Percentiles rank a stretch among this genome's conserved stretches.
Conservation (phyloP, 2,888 invertebrate genomes). For the Ochropleura plecta region DNA sequence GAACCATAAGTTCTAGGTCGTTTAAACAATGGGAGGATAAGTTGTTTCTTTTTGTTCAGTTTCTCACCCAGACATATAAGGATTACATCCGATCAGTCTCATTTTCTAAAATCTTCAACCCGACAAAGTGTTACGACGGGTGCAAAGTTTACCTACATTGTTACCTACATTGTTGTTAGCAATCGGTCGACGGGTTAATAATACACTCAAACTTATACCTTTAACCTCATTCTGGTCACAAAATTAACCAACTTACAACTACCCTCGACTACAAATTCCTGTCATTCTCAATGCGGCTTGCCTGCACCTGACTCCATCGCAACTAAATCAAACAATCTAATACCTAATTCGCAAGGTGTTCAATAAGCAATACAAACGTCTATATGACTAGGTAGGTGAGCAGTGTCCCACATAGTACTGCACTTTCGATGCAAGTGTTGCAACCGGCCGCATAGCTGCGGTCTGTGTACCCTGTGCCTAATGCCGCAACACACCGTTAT, state of each 20-base stretch:
- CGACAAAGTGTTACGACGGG: no score
- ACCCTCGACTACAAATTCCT: constrained; percentile 10
- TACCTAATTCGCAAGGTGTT: constrained; percentile 45
- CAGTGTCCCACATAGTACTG: constrained; percentile 70
- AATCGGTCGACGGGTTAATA: no score
- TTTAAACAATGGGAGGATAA: neutral
- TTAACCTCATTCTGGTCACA: no score
- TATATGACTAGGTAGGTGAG: constrained; percentile 21
- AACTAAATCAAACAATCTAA: constrained; percentile 50
- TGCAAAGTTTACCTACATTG: no score
- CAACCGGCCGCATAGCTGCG: constrained; percentile 70
- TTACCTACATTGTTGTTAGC: no score
- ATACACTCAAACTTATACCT: neutral
- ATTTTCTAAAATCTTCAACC: neutral
- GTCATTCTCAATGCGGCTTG: constrained; percentile 4
- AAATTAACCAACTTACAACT: neutral
- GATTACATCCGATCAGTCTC: neutral
- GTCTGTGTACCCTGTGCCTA: constrained; percentile 60
- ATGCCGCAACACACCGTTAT: constrained; percentile 66
- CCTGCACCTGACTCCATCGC: constrained; percentile 49
- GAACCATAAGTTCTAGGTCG: neutral
- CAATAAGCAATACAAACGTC: constrained; percentile 24
- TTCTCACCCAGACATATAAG: neutral
- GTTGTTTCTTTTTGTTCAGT: neutral
- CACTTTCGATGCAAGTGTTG: constrained; percentile 76